These are phyloP conservation scores for Cerastis rubricosa DNA, from an alignment of 2,888 invertebrate species.

Conservation along the genomic window DNA sequence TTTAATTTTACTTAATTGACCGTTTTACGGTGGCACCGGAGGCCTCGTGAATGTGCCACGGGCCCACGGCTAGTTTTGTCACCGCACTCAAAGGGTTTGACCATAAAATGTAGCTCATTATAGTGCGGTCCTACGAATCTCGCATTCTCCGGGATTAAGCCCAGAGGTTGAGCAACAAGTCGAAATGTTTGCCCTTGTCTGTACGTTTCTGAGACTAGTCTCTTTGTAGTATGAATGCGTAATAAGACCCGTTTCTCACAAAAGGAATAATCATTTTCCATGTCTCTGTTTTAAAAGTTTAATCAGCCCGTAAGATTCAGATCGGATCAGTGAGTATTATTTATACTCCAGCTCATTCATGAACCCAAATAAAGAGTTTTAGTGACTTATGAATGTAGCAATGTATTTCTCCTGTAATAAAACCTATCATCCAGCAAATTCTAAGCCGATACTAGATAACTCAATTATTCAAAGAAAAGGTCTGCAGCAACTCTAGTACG, in stretches of 20 bases:
- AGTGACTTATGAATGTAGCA: not conserved
- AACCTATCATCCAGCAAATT: slow-evolving; percentile 1
- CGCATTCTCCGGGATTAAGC: slow-evolving; percentile 55
- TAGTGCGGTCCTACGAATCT: slow-evolving; percentile 49
- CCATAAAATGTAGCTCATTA: slow-evolving; percentile 59
- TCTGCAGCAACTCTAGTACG: slow-evolving; percentile 1
- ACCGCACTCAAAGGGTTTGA: slow-evolving; percentile 63
- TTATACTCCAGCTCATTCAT: not conserved
- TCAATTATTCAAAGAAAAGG: slow-evolving; percentile 37
- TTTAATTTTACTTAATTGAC: slow-evolving; percentile 71
- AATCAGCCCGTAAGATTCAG: too few relatives aligned
- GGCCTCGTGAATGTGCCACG: slow-evolving; percentile 51
- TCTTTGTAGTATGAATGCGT: slow-evolving; percentile 31
- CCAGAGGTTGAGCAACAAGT: slow-evolving; percentile 59
- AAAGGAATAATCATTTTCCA: not conserved
- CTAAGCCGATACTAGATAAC: not conserved
- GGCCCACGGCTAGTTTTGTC: slow-evolving; percentile 52
- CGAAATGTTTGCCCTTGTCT: slow-evolving; percentile 38
- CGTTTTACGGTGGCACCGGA: slow-evolving; percentile 54
- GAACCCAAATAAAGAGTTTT: not conserved
- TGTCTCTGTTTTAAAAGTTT: not conserved
- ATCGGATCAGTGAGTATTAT: not conserved
- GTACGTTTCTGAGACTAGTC: slow-evolving; percentile 18
- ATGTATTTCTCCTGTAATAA: not conserved
- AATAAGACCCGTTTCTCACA: not conserved